phyloP scores from a whole-genome alignment of 1,140 invertebrate genomes.

The Rhopalosiphum padi region DNA sequence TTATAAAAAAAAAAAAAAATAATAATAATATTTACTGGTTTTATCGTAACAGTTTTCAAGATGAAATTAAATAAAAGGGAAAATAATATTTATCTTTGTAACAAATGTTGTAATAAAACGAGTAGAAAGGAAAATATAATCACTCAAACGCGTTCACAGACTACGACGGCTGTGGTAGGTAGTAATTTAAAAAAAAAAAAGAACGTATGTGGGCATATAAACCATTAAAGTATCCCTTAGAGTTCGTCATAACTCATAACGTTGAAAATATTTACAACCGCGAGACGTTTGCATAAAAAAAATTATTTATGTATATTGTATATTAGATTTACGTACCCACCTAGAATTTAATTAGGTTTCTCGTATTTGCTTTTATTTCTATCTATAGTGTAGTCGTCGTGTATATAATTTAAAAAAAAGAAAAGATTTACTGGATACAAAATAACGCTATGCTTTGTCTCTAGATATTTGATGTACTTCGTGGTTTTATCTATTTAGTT shows the following conservation, averaged over 20 bases:
- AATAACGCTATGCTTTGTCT: not conserved
- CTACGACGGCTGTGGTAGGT: not conserved
- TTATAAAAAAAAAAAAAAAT: too few species aligned
- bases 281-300: too few species aligned
- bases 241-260: not conserved
- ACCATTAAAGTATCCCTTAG: not conserved
- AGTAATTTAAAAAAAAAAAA: not conserved
- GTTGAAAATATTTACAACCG: too few species aligned
- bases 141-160: not conserved
- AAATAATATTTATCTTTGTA: not conserved
- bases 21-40: too few species aligned
- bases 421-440: not conserved
- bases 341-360: not conserved
- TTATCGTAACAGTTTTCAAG: too few species aligned
- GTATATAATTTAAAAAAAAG: not conserved
- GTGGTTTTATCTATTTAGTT: too few species aligned
- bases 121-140: not conserved
- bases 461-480: too few species aligned
- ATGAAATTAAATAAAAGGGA: not conserved
- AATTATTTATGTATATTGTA: not conserved
- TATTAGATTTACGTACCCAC: not conserved
- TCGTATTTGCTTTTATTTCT: not conserved
- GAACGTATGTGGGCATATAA: not conserved
- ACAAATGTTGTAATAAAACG: not conserved
- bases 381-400: not conserved